These are phyloP conservation scores for Antrozous pallidus DNA, from an alignment of 2,797 vertebrate genomes.

Conservation along the genomic window DNA sequence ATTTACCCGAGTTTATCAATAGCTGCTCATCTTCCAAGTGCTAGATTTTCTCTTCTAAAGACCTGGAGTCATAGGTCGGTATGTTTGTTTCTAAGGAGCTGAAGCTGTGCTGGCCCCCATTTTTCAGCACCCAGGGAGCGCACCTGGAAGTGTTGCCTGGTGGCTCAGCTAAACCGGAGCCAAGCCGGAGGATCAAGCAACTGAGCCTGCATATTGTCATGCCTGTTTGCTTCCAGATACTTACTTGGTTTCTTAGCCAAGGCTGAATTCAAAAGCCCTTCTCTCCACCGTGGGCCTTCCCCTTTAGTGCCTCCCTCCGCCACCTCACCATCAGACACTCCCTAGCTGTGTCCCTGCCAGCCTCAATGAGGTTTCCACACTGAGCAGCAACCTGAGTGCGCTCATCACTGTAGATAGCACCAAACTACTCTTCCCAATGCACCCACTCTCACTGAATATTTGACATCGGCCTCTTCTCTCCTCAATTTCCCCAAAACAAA, in stretches of 20 bases:
- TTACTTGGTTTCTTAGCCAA: not conserved
- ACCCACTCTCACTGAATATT: not conserved
- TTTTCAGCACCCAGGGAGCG: conserved; percentile 55
- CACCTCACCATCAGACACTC: not conserved
- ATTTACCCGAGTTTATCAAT: conserved; percentile 58
- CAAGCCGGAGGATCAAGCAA: not conserved
- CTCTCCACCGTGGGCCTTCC: not conserved
- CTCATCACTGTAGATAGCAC: not conserved
- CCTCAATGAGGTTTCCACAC: not conserved
- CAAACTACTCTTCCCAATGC: not conserved
- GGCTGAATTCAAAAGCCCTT: not conserved
- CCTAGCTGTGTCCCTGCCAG: not conserved
- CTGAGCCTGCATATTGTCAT: accelerated
- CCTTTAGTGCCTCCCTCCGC: not conserved
- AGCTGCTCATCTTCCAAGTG: conserved; percentile 80
- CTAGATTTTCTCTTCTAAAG: conserved; percentile 51
- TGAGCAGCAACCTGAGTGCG: not conserved
- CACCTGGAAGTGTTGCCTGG: conserved; percentile 55
- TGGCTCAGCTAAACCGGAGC: conserved; percentile 53
- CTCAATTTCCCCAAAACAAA: not conserved
- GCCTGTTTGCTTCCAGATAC: not conserved
- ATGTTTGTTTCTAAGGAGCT: conserved; percentile 65
- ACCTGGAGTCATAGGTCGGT: conserved; percentile 67
- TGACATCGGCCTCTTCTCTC: not conserved
- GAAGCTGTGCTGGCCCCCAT: conserved; percentile 23